phyloP scores from a whole-genome alignment of 35 echinoderm and acorn worm species.

The Heliocidaris tuberculata region DNA sequence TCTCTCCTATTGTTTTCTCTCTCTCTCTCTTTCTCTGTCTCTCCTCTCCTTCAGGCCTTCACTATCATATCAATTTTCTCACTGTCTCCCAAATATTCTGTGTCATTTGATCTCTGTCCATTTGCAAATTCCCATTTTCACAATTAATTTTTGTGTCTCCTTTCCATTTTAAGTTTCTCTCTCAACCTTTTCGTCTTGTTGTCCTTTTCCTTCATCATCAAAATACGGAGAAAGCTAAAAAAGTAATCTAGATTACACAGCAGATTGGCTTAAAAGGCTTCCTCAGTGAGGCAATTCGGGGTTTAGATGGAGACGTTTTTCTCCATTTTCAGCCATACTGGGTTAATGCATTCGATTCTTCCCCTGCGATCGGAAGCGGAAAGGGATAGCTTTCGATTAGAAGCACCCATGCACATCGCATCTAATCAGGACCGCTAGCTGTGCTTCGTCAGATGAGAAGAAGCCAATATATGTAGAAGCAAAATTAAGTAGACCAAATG shows the following conservation, averaged over 20 bases:
- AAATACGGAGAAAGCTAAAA: not conserved
- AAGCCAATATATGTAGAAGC: too few species aligned
- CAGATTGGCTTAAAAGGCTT: not conserved
- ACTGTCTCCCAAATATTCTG: too few species aligned
- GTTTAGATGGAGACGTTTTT: not conserved
- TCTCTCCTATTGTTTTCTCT: too few species aligned
- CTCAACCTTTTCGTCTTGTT: not conserved
- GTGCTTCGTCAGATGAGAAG: too few species aligned
- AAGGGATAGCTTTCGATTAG: not conserved
- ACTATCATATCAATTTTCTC: too few species aligned
- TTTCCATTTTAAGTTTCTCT: too few species aligned
- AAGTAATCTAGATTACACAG: not conserved
- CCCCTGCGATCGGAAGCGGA: not conserved
- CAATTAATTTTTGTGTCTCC: too few species aligned
- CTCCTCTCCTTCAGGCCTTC: too few species aligned
- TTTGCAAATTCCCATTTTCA: too few species aligned
- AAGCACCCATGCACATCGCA: not conserved
- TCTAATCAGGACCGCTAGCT: not conserved
- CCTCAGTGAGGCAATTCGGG: not conserved
- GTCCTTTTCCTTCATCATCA: not conserved
- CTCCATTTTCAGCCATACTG: not conserved
- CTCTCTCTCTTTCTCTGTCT: too few species aligned
- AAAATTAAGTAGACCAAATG: too few species aligned
- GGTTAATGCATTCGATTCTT: not conserved
- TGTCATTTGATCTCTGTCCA: too few species aligned